Percentiles rank a stretch among this genome's conserved stretches.
phyloP scores from a whole-genome alignment of 1,140 invertebrate genomes.

The Stenopsyche tienmushanensis region DNA sequence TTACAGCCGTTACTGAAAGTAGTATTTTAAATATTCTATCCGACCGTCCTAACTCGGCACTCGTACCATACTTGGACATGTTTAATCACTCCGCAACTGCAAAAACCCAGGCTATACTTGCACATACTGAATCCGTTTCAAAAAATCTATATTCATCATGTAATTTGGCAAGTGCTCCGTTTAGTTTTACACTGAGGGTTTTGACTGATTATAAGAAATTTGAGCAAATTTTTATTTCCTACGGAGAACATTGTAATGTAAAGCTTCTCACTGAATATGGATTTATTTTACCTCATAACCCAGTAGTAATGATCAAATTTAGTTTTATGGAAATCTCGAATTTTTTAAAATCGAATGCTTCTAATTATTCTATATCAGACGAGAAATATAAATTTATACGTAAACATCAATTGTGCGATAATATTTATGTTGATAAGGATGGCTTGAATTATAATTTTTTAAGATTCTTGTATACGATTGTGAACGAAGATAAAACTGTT shows the following conservation, averaged over 20 bases:
- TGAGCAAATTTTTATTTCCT: slow-evolving; percentile 36
- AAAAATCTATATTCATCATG: neutral
- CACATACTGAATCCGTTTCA: neutral
- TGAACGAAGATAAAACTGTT: slow-evolving; percentile 8
- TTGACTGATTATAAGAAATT: slow-evolving; percentile 21
- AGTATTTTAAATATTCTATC: slow-evolving; percentile 8
- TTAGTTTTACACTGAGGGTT: slow-evolving; percentile 25
- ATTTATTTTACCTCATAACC: slow-evolving; percentile 30
- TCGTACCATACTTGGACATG: slow-evolving; percentile 38
- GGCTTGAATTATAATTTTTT: slow-evolving; percentile 36
- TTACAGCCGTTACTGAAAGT: neutral
- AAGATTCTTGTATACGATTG: slow-evolving; percentile 31
- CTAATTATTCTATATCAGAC: neutral
- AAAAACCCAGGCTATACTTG: slow-evolving; percentile 16
- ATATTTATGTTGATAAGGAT: slow-evolving; percentile 16
- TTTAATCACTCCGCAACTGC: slow-evolving; percentile 34
- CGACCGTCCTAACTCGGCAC: slow-evolving; percentile 27
- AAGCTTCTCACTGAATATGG: slow-evolving; percentile 39
- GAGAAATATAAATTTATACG: slow-evolving; percentile 34
- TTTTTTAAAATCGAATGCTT: slow-evolving; percentile 2
- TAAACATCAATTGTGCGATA: slow-evolving; percentile 23
- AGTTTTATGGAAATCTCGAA: slow-evolving; percentile 21
- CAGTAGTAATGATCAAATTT: slow-evolving; percentile 17
- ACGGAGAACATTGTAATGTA: slow-evolving; percentile 35
- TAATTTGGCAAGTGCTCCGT: too few species aligned